Conservation (phyloP, 1,140 invertebrate genomes). For the Brachystomella parvula region DNA sequence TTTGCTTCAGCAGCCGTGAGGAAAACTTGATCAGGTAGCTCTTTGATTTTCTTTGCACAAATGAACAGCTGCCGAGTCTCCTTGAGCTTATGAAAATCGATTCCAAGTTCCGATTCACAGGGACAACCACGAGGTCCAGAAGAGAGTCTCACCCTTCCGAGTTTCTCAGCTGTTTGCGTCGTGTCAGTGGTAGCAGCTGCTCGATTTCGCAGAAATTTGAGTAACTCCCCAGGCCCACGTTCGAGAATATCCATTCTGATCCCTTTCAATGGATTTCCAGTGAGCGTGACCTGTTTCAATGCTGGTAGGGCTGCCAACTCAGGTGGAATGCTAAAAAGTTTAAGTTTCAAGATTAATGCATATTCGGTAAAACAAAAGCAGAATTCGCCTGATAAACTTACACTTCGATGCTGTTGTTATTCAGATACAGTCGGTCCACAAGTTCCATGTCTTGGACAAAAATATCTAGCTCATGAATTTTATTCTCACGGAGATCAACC, state of each 20-base stretch:
- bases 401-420: conserved; percentile 33
- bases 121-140: not conserved
- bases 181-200: too few species aligned
- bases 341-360: conserved; percentile 12
- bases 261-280: conserved; percentile 73
- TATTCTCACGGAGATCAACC: conserved; percentile 32
- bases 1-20: conserved; percentile 58
- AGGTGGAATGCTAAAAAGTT: conserved; percentile 59
- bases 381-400: conserved; percentile 16
- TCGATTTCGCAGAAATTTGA: conserved; percentile 58
- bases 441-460: conserved; percentile 30
- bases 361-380: conserved; percentile 11
- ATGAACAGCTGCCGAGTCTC: conserved; percentile 62
- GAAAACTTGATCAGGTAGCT: conserved; percentile 63
- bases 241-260: conserved; percentile 67
- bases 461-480: conserved; percentile 26
- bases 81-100: conserved; percentile 55
- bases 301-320: conserved; percentile 66
- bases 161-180: too few species aligned
- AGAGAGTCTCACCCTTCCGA: too few species aligned
- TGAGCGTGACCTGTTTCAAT: conserved; percentile 69
- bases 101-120: conserved; percentile 11
- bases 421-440: conserved; percentile 35
- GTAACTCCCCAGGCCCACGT: conserved; percentile 68
- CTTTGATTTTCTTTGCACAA: conserved; percentile 53